A percentile compares a stretch with the other conserved stretches of the same genome.
These are phyloP conservation scores for Capromys pilorides DNA, from an alignment of 2,797 vertebrate species.

Conservation along the genomic window DNA sequence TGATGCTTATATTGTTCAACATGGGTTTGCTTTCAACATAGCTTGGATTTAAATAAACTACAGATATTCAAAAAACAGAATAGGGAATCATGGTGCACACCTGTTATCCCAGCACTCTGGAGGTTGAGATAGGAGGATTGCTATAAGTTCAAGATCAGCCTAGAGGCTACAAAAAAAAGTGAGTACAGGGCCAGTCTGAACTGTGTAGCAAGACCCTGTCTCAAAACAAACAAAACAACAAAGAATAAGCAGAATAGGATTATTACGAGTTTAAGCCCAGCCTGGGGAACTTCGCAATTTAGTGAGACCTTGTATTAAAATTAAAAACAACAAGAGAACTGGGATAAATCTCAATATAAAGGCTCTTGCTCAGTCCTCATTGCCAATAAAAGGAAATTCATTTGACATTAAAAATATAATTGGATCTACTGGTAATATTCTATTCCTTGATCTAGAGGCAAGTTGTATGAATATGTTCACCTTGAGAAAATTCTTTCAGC, in stretches of 20 bases:
- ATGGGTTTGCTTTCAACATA: not conserved
- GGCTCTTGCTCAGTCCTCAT: not conserved
- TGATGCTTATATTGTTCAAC: not conserved
- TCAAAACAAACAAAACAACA: too few species aligned
- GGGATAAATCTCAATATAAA: not conserved
- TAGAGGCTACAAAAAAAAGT: too few species aligned
- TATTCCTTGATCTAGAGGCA: not conserved
- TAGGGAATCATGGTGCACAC: not conserved
- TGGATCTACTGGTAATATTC: not conserved
- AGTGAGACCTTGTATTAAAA: not conserved
- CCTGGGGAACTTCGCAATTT: not conserved
- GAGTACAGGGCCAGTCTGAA: too few species aligned
- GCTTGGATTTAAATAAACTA: not conserved
- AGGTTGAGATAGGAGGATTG: too few species aligned
- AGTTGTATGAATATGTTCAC: not conserved
- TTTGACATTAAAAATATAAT: not conserved
- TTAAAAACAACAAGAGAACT: not conserved
- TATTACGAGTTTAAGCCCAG: not conserved
- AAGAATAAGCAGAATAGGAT: not conserved
- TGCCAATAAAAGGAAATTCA: not conserved
- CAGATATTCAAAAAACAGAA: slow-evolving; percentile 36
- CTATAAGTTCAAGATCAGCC: too few species aligned
- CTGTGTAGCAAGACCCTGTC: too few species aligned
- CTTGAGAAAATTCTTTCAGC: not conserved
- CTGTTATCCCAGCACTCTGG: too few species aligned